Conservation (phyloP, 1,140 invertebrate species). For the Onthophagus taurus region DNA sequence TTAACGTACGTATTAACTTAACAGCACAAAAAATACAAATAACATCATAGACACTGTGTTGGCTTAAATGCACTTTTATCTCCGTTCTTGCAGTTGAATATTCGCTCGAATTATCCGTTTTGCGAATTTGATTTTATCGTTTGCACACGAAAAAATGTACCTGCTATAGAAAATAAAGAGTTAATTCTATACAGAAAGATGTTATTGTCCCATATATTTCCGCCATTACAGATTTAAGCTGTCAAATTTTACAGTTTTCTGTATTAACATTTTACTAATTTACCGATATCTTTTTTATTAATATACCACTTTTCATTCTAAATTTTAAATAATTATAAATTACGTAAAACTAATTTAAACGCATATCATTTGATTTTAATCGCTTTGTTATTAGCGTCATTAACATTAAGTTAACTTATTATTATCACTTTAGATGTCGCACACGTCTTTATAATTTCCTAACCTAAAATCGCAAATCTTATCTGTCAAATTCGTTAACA, state of each 20-base stretch:
- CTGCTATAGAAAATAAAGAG: conserved; percentile 23
- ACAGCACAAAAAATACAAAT: conserved; percentile 33
- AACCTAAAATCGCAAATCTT: no score
- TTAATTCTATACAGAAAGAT: conserved; percentile 26
- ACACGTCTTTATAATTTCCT: no score
- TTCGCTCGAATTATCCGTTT: conserved; percentile 12
- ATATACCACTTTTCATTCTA: no score
- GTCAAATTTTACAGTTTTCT: no score
- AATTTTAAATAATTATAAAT: no score
- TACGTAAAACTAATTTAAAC: no score
- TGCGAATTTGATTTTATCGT: neutral
- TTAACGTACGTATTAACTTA: conserved; percentile 19
- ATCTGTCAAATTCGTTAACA: no score
- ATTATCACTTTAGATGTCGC: no score
- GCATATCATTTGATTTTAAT: no score
- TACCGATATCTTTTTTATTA: no score
- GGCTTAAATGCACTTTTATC: conserved; percentile 23
- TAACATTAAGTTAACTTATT: no score
- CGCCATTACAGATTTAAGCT: conserved; percentile 33
- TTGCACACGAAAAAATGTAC: conserved; percentile 4
- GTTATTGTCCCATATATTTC: conserved; percentile 36
- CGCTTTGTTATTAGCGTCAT: no score
- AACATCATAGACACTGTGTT: conserved; percentile 25
- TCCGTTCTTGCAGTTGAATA: conserved; percentile 14
- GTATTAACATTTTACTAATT: conserved; percentile 3